Base-by-base conservation (phyloP, 2,888 invertebrate species). In the Hedychridium roseum region DNA sequence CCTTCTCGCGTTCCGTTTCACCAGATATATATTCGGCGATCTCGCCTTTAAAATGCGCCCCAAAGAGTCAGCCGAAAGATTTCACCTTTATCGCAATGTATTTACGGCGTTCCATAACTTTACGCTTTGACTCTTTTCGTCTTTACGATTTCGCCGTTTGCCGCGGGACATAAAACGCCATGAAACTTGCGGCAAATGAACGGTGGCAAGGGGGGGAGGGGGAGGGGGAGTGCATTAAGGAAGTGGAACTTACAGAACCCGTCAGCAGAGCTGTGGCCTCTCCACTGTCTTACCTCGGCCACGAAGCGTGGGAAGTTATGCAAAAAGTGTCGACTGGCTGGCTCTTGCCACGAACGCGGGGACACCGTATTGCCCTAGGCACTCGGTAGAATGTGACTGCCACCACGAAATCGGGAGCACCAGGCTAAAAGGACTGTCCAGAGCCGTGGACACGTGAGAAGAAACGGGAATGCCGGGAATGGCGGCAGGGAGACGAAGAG, bases 221-320 rank as follows among this genome's bases (percentile, higher is more conserved):
- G 50, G 36, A 49, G 65, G n/a, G n/a, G n/a, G n/a, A n/a, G n/a
- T n/a, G n/a, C n/a, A n/a, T n/a, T n/a, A n/a, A n/a, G n/a, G n/a
- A n/a, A n/a, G n/a, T n/a, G n/a, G n/a, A n/a, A n/a, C n/a, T n/a
- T n/a, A n/a, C n/a, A n/a, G n/a, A n/a, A n/a, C n/a, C n/a, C n/a
- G n/a, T n/a, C n/a, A n/a, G n/a, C n/a, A n/a, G n/a, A n/a, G n/a
- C n/a, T n/a, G n/a, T n/a, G n/a, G n/a, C n/a, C n/a, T n/a, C n/a
- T n/a, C n/a, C n/a, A n/a, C n/a, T n/a, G n/a, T n/a, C 49, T 43
- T 42, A 39, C 51, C 47, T 40, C 43, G 43, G 31, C 32, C 32
- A 30, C 54, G 51, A 55, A 57, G 62, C 67, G 65, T 71, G 69
- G 64, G 66, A 68, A 66, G 66, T 65, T 63, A 61, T 60, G 65